Conservation (phyloP, 2,888 invertebrate species). For the Euclidia mi region DNA sequence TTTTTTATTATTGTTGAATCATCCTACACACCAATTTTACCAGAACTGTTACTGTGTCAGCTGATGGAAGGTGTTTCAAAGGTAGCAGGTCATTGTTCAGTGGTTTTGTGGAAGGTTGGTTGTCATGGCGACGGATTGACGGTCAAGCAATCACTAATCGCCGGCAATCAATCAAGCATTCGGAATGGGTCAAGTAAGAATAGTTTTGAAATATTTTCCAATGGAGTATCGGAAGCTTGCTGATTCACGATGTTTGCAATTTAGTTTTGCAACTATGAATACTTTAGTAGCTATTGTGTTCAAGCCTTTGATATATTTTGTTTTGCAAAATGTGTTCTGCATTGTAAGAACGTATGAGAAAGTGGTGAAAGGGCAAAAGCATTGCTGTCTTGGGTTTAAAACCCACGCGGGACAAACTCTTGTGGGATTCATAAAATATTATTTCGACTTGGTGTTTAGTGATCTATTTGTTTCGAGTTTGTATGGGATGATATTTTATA, state of each 20-base stretch:
- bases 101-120: constrained; percentile 61
- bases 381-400: no score
- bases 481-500: no score
- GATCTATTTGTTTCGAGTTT: no score
- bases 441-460: no score
- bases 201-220: constrained; percentile 41
- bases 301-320: neutral
- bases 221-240: constrained; percentile 38
- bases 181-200: constrained; percentile 54
- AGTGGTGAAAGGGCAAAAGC: no score
- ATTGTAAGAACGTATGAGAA: no score
- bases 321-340: no score
- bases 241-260: constrained; percentile 20
- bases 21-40: constrained; percentile 59
- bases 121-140: constrained; percentile 66
- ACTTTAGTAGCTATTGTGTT: constrained; percentile 32
- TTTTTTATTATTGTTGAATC: constrained; percentile 48
- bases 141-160: constrained; percentile 76
- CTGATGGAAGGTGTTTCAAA: constrained; percentile 47
- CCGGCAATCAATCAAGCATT: constrained; percentile 76
- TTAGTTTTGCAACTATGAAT: constrained; percentile 15
- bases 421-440: no score
- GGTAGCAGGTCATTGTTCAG: constrained; percentile 55
- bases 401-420: no score
- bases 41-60: constrained; percentile 65